These are phyloP conservation scores for Chirona hameri DNA, from an alignment of 2,888 invertebrate species.

Conservation along the genomic window DNA sequence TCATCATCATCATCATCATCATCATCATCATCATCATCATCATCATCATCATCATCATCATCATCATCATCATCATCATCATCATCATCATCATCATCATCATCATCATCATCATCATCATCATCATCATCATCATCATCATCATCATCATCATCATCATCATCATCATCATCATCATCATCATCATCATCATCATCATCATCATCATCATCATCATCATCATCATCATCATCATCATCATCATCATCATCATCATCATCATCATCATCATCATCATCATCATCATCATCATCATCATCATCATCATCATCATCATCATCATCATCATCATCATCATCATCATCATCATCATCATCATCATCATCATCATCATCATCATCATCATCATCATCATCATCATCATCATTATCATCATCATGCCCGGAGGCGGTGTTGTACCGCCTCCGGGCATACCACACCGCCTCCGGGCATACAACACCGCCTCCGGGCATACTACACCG, in stretches of 20 bases:
- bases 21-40: slow-evolving; percentile 22
- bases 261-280: not conserved
- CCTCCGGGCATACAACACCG: no score
- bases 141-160: not conserved
- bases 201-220: not conserved
- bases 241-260: not conserved
- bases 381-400: not conserved
- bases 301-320: slow-evolving; percentile 12
- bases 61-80: slow-evolving; percentile 4
- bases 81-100: not conserved
- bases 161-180: slow-evolving; percentile 13
- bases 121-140: not conserved
- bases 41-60: slow-evolving; percentile 11
- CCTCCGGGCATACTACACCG: no score
- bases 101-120: not conserved
- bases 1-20: slow-evolving; percentile 11
- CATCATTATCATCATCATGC: not conserved
- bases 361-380: not conserved
- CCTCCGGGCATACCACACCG: no score
- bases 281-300: not conserved
- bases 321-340: not conserved
- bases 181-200: slow-evolving; percentile 13
- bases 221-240: slow-evolving; percentile 6
- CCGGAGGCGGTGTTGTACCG: not conserved
- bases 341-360: not conserved